Base-by-base conservation (phyloP, 30 jellyfish, hydroid and myxozoan species). In the Sanderia malayensis region DNA sequence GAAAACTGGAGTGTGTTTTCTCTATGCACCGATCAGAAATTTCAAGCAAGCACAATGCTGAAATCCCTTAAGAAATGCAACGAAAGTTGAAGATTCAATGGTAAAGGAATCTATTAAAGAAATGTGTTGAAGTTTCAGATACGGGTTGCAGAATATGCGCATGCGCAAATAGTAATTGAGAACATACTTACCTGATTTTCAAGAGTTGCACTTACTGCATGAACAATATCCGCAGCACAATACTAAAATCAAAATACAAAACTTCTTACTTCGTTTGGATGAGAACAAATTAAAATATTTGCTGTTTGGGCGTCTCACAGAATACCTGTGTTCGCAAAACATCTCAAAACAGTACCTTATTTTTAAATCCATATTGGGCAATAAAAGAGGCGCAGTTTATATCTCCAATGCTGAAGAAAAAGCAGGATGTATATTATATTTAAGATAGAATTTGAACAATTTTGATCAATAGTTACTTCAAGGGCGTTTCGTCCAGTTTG, bases 201-300 rank as follows among this genome's bases (percentile, higher is more conserved):
- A 21, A 92, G 75, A 15, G 82, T 34, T 58, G 98, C 96, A 59
- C 88, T 84, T 1, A 85, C 85, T 3, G 98, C 96, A 31, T 19
- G 61, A 31, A 80, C 95, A 28, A 84, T 77, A 84, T 92, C 98
- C 6, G 85, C 86, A 17, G 98, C 98, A 84, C 98, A 92, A 28
- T 84, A 63, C 98, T 92, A 24, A 45, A 62, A 46, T 25, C 4
- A 1, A 49, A 70, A 70, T 22, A n/a, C n/a, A n/a, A n/a, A n/a
- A n/a, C n/a, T n/a, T n/a, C n/a, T n/a, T n/a, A n/a, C n/a, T n/a
- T n/a, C n/a, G n/a, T n/a, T n/a, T n/a, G n/a, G n/a, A n/a, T n/a
- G n/a, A n/a, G n/a, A n/a, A n/a, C n/a, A n/a, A n/a, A n/a, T n/a
- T n/a, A n/a, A n/a, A n/a, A n/a, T n/a, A n/a, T n/a, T n/a, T n/a